phyloP scores from a whole-genome alignment of 2,797 vertebrate genomes.

The Knipowitschia caucasica region DNA sequence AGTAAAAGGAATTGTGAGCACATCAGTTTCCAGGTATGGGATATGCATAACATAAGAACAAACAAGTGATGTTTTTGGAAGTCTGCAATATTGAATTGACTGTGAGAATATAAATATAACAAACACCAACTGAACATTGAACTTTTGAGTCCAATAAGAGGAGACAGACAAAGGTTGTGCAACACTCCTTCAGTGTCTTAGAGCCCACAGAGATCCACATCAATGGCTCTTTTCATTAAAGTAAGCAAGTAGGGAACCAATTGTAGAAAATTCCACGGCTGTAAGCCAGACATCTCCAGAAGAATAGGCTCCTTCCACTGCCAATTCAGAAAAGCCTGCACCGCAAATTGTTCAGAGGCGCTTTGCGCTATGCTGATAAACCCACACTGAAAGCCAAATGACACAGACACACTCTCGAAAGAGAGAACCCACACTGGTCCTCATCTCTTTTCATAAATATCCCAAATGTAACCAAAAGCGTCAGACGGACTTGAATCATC shows the following conservation, averaged over 20 bases:
- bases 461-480: slow-evolving; percentile 51
- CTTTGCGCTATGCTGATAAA: slow-evolving; percentile 71
- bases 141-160: slow-evolving; percentile 53
- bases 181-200: slow-evolving; percentile 46
- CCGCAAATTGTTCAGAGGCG: slow-evolving; percentile 68
- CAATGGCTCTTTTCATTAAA: slow-evolving; percentile 57
- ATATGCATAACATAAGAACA: too few relatives aligned
- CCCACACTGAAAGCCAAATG: slow-evolving; percentile 66
- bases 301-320: slow-evolving; percentile 58
- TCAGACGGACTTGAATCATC: slow-evolving; percentile 31
- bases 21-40: too few relatives aligned
- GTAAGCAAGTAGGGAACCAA: slow-evolving; percentile 47
- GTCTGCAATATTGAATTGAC: slow-evolving; percentile 23
- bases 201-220: slow-evolving; percentile 59
- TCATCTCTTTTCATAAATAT: slow-evolving; percentile 59
- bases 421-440: slow-evolving; percentile 52
- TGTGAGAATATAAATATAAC: slow-evolving; percentile 21
- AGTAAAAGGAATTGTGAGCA: too few relatives aligned
- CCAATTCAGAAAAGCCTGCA: slow-evolving; percentile 63
- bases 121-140: too few relatives aligned
- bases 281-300: slow-evolving; percentile 63
- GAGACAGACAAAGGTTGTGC: slow-evolving; percentile 45
- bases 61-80: too few relatives aligned
- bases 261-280: slow-evolving; percentile 45
- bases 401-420: slow-evolving; percentile 68